Evolutionary conservation across 2,797 vertebrate species (phyloP).

Genomic region (Malacoraja senta): DNA sequence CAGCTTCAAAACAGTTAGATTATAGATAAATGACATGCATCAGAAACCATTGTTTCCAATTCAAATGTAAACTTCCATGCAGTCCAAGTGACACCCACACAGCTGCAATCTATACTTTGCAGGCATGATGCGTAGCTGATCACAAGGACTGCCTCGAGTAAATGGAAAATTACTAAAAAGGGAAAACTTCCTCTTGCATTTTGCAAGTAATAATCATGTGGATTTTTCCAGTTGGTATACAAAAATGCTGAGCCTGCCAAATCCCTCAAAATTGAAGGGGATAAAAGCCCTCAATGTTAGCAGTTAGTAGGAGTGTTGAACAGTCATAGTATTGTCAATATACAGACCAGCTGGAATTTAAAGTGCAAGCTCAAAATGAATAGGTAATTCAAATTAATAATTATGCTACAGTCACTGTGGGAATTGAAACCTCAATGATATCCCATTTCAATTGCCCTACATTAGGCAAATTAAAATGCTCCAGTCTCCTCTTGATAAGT

Average conservation of each 20-base stretch:
- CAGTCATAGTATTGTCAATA: conserved; percentile 20
- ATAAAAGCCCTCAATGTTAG: neutral
- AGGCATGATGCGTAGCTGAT: neutral
- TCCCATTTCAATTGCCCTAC: conserved; percentile 26
- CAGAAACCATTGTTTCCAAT: neutral
- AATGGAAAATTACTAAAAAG: conserved; percentile 21
- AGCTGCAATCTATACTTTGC: neutral
- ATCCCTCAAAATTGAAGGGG: neutral
- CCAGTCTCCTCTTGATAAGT: neutral
- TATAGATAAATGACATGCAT: neutral
- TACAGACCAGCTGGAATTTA: conserved; percentile 30
- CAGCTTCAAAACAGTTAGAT: neutral
- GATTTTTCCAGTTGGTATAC: conserved; percentile 15
- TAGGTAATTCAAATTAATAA: conserved; percentile 37
- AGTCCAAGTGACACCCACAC: neutral
- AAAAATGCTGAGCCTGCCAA: neutral
- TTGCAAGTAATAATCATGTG: conserved; percentile 12
- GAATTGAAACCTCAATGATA: conserved; percentile 14
- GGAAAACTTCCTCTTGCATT: conserved; percentile 14
- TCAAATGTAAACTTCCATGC: neutral
- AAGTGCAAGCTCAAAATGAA: neutral
- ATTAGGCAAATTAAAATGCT: neutral
- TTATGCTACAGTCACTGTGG: neutral
- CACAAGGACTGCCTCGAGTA: neutral
- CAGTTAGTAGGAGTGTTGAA: neutral